Evolutionary conservation across 2,888 invertebrate genomes (phyloP).

Genomic region (Euclidia mi): DNA sequence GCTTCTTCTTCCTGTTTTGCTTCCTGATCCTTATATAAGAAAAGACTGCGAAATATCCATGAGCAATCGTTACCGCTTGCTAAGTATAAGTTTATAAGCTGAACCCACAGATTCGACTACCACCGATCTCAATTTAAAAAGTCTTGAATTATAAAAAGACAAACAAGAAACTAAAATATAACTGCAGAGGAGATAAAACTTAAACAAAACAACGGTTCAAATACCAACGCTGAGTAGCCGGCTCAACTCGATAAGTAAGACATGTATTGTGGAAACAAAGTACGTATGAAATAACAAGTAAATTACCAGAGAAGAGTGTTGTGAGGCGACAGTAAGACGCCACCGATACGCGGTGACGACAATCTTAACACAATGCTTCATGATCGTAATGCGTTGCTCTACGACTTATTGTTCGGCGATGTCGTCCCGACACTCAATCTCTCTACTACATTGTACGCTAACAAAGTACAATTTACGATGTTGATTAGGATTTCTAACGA

Average conservation of each 20-base stretch:
- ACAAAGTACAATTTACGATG: constrained; percentile 57
- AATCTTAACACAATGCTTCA: constrained; percentile 67
- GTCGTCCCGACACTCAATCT: constrained; percentile 51
- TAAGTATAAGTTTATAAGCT: too few relatives aligned
- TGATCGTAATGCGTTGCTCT: constrained; percentile 64
- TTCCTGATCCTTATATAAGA: too few relatives aligned
- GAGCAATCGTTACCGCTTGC: too few relatives aligned
- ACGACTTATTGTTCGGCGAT: constrained; percentile 68
- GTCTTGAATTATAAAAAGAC: too few relatives aligned
- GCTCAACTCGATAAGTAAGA: constrained; percentile 25
- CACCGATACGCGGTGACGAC: constrained; percentile 56
- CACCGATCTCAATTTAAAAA: too few relatives aligned
- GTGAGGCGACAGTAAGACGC: constrained; percentile 58
- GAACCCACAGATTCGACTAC: too few relatives aligned
- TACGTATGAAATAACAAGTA: constrained; percentile 23
- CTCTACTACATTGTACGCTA: constrained; percentile 40
- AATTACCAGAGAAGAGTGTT: constrained; percentile 56
- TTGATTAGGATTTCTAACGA: constrained; percentile 57
- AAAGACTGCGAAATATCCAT: too few relatives aligned
- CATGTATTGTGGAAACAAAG: constrained; percentile 13
- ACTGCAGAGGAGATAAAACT: background rate
- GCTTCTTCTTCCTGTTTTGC: too few relatives aligned
- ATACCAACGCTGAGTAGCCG: background rate
- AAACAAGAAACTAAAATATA: background rate
- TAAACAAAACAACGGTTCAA: background rate